Evolutionary conservation across 2,113 vertebrate species (phyloP), one percentile per base, ranked within the genome.

Genomic region (Meles meles): DNA sequence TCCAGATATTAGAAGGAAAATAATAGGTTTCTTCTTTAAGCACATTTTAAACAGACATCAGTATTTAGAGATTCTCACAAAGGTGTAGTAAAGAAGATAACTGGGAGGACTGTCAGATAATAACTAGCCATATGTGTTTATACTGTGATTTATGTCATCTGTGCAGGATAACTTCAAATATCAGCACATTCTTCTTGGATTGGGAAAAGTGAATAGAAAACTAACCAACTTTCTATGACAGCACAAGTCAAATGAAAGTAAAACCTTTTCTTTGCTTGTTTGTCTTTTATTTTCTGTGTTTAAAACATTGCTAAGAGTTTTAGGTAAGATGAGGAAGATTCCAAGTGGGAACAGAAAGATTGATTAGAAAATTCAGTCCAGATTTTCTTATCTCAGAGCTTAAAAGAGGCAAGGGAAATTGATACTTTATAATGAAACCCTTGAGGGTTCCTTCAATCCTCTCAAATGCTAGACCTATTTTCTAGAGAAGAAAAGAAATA

Each of bases 1-100:
- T 80, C 21, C 8, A 88, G 34, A 13, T 95, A 77, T 18, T 87
- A 87, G 57, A 77, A 94, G 17, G 8, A 18, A 61, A 29, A 86
- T 82, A 17, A 67, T 27, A 63, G 42, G 4, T 55, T 88, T 95
- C n/a, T 17, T 83, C 5, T 83, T 96, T 39, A 83, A 76, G 31
- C 4, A 49, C 1, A 47, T 87, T 77, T 63, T 77, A 76, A 74
- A 49, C 4, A 74, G 37, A 47, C 10, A 14, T 21, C n/a, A 82
- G 31, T 76, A 71, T 91, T 96, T 91, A 83, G 59, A 97, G 83
- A 80, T 67, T 21, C 17, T 87, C 44, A 90, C 15, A 80, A 93
- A 90, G 84, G 31, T 61, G 79, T 37, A 7, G 49, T 57, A 52
- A 84, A 86, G 34, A 34, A 21, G 23, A 5, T 37, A 72, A 34